Base-by-base conservation (phyloP, 2,113 vertebrate genomes). In the Fukomys damarensis region DNA sequence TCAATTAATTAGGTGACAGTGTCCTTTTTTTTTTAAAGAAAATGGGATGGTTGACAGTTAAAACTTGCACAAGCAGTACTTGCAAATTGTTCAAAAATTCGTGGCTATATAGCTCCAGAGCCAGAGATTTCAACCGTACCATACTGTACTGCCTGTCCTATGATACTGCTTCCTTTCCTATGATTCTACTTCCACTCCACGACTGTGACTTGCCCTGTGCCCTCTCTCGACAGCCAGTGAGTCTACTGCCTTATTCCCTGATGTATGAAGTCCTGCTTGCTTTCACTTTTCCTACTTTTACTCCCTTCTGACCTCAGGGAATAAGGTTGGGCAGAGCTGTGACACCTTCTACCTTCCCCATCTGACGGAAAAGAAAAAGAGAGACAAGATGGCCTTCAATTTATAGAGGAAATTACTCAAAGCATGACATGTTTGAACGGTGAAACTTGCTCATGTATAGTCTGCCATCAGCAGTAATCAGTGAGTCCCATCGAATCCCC, bases 351-450 rank as follows among this genome's bases (percentile, higher is more conserved):
- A 86, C 49, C 35, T 96, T 93, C 56, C 54, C 61, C 9, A 96
- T 10, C 17, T 79, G 65, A 74, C 74, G 59, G 49, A n/a, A 66
- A 41, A 32, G 46, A n/a, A 79, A 56, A 41, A 30, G 8, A 38
- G 12, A 35, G n/a, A n/a, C n/a, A 72, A 61, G 52, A 83, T 1
- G 30, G 3, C n/a, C 66, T 94, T 70, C 74, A 93, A 68, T 89
- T 80, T 86, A 93, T 77, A 93, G 72, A 94, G 20, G 35, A 94
- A 97, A 96, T 80, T 91, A 95, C n/a, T 56, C 86, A 96, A 91
- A 93, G 32, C 12, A 13, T 89, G 93, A 76, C 43, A 35, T 74
- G 74, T 85, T 96, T 94, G 0, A 0, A 81, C 79, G 76, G 74
- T 90, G 72, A 93, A 94, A 74, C 8, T 61, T 77, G 43, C 61